Conservation (phyloP, 2,797 vertebrate species). For the Anguilla marmorata region DNA sequence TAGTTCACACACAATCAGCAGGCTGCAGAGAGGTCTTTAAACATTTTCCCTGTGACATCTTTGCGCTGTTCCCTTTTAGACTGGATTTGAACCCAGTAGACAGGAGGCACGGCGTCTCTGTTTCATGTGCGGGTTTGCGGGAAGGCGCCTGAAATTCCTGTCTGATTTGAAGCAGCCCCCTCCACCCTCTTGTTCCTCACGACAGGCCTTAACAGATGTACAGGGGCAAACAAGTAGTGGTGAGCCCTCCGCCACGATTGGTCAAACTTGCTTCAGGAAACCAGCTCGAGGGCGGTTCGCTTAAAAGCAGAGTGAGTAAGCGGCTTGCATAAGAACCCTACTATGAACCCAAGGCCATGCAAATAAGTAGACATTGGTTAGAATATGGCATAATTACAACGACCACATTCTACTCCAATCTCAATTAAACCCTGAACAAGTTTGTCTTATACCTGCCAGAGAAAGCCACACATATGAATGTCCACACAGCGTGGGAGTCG, state of each 20-base stretch:
- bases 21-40: not conserved
- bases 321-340: not conserved
- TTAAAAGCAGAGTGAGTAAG: not conserved
- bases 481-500: not conserved
- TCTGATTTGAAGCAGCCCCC: conserved; percentile 20
- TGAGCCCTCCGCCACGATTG: not conserved
- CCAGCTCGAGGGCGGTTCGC: not conserved
- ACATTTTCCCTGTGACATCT: not conserved
- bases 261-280: not conserved
- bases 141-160: conserved; percentile 36
- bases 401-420: not conserved
- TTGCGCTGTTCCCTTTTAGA: not conserved
- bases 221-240: not conserved
- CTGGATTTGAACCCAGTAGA: conserved; percentile 15
- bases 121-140: conserved; percentile 44
- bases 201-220: conserved; percentile 19
- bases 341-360: not conserved
- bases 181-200: conserved; percentile 20
- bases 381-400: not conserved
- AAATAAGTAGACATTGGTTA: not conserved
- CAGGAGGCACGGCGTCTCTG: not conserved
- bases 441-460: not conserved
- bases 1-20: not conserved
- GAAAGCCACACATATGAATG: not conserved
- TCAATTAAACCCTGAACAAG: not conserved